Evolutionary conservation across 1,140 invertebrate genomes (phyloP).

Genomic region (Amyelois transitella): DNA sequence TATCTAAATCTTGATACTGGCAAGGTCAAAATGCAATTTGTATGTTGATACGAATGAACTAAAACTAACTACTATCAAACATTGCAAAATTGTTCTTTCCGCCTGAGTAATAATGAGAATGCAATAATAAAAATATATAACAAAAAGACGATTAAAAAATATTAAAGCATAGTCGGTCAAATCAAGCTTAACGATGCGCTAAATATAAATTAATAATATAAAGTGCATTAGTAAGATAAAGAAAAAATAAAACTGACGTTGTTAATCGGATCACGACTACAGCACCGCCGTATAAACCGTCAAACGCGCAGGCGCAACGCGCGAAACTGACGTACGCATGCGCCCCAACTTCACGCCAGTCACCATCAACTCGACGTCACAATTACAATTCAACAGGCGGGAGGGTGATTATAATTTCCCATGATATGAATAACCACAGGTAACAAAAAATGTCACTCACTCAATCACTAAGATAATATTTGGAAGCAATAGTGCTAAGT

Average conservation of each 20-base stretch:
- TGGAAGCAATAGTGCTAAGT: too few relatives aligned
- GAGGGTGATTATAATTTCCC: neutral
- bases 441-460: too few relatives aligned
- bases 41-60: too few relatives aligned
- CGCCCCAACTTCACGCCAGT: constrained; percentile 56
- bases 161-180: constrained; percentile 22
- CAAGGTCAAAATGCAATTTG: too few relatives aligned
- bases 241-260: constrained; percentile 63
- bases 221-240: constrained; percentile 15
- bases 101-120: constrained; percentile 11
- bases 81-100: constrained; percentile 10
- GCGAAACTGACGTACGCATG: constrained; percentile 65
- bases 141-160: constrained; percentile 1
- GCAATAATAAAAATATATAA: neutral
- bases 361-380: neutral
- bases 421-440: too few relatives aligned
- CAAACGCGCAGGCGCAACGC: constrained; percentile 69
- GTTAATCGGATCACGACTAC: constrained; percentile 72
- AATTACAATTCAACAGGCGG: neutral
- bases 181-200: constrained; percentile 40
- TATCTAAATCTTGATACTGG: constrained; percentile 28
- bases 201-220: constrained; percentile 13
- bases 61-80: neutral
- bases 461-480: too few relatives aligned
- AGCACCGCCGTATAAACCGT: constrained; percentile 71